Evolutionary conservation across 1,140 invertebrate genomes (phyloP).

Genomic region (Ditylenchus dipsaci): DNA sequence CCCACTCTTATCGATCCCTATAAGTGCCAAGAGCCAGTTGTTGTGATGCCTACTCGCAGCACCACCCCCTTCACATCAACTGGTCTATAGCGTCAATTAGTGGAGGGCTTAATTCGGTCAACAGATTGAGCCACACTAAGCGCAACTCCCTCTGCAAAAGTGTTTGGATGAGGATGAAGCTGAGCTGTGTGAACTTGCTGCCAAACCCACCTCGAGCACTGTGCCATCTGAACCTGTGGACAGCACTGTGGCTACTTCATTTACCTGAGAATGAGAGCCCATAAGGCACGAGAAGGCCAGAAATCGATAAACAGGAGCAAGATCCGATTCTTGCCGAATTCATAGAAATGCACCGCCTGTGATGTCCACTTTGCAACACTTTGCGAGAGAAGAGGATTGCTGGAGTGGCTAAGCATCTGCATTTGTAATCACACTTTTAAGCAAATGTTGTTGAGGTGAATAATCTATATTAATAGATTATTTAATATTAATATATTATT

Average conservation of each 20-base stretch:
- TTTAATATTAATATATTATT: too few relatives aligned
- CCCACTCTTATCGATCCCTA: not conserved
- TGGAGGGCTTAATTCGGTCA: conserved; percentile 11
- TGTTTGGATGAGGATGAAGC: conserved; percentile 16
- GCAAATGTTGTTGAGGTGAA: not conserved
- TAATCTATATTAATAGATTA: too few relatives aligned
- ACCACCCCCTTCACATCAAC: conserved; percentile 24
- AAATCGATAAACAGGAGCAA: not conserved
- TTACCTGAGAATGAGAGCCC: not conserved
- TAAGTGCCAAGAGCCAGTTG: conserved; percentile 10
- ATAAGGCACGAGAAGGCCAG: not conserved
- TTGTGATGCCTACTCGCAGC: conserved; percentile 30
- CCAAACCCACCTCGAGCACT: too few relatives aligned
- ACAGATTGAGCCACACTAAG: conserved; percentile 13
- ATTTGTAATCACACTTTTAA: not conserved
- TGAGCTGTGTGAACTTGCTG: not conserved
- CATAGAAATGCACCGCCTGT: not conserved
- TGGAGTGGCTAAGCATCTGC: conserved; percentile 13
- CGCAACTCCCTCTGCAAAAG: conserved; percentile 13
- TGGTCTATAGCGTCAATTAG: conserved; percentile 16
- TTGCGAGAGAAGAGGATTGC: conserved; percentile 21
- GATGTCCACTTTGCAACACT: conserved; percentile 25
- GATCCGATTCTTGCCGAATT: not conserved
- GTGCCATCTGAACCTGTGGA: too few relatives aligned
- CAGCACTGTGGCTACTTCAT: not conserved